Conservation (phyloP, 1,140 invertebrate genomes). For the Neodiprion virginianus region DNA sequence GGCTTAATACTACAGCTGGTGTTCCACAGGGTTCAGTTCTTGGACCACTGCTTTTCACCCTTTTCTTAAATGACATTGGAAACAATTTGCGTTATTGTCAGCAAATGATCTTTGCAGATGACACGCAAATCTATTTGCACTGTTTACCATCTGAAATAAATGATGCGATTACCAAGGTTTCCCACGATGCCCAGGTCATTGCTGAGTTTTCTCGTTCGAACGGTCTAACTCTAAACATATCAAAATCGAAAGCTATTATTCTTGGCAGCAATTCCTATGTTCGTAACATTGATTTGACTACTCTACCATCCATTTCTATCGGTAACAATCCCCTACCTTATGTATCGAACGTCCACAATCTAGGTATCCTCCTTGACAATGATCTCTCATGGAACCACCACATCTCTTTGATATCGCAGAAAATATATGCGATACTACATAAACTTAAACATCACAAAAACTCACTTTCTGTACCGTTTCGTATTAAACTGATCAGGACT, state of each 20-base stretch:
- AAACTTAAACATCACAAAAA: too few species aligned
- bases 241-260: neutral
- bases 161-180: neutral
- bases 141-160: neutral
- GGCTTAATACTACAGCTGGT: neutral
- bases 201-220: neutral
- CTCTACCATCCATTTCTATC: too few species aligned
- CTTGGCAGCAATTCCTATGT: neutral
- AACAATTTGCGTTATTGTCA: neutral
- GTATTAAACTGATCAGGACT: neutral
- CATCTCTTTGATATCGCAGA: too few species aligned
- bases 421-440: too few species aligned
- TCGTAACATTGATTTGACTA: too few species aligned
- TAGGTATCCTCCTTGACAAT: too few species aligned
- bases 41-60: neutral
- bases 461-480: too few species aligned
- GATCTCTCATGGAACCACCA: too few species aligned
- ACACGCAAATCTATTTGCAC: neutral
- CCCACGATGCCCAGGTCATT: neutral
- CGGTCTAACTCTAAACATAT: neutral
- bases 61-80: neutral
- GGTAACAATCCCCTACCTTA: too few species aligned
- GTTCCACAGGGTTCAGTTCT: neutral
- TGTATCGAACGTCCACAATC: too few species aligned
- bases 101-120: neutral